Evolutionary conservation across 2,888 invertebrate species (phyloP).

Genomic region (Sarcophaga variegata): DNA sequence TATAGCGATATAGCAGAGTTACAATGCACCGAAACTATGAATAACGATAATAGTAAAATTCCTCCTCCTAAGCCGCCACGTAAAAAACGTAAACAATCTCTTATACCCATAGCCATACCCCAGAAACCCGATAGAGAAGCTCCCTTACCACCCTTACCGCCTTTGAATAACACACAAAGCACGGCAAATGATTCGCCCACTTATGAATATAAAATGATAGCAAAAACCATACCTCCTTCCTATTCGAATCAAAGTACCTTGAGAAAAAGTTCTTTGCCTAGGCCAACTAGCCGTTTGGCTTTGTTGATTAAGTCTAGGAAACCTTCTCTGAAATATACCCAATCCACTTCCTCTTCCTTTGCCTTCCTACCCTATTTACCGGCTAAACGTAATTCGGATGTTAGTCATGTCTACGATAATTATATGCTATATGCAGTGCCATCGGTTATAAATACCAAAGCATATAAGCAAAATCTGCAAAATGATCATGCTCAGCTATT

Average conservation of each 20-base stretch:
- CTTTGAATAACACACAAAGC: neutral
- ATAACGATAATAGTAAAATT: constrained; percentile 33
- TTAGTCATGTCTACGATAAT: constrained; percentile 80
- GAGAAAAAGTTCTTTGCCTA: constrained; percentile 71
- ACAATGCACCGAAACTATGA: constrained; percentile 23
- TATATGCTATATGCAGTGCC: constrained; percentile 78
- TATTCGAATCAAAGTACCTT: constrained; percentile 79
- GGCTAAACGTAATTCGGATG: constrained; percentile 79
- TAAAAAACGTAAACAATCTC: constrained; percentile 79
- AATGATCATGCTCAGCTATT: constrained; percentile 77
- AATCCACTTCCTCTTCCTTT: constrained; percentile 79
- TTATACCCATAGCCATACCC: constrained; percentile 75
- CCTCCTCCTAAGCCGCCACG: constrained; percentile 72
- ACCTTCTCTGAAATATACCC: constrained; percentile 75
- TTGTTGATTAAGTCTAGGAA: constrained; percentile 71
- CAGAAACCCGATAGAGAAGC: constrained; percentile 52
- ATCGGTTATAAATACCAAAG: constrained; percentile 64
- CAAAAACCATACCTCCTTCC: constrained; percentile 76
- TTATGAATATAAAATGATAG: constrained; percentile 75
- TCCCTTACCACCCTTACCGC: constrained; percentile 62
- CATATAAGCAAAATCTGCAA: constrained; percentile 75
- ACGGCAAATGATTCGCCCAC: constrained; percentile 65
- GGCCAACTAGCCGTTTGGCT: constrained; percentile 66
- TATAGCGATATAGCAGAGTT: constrained; percentile 48
- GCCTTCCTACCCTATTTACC: constrained; percentile 79